Conservation (phyloP, 2,113 vertebrate genomes). For the Hylia prasina region DNA sequence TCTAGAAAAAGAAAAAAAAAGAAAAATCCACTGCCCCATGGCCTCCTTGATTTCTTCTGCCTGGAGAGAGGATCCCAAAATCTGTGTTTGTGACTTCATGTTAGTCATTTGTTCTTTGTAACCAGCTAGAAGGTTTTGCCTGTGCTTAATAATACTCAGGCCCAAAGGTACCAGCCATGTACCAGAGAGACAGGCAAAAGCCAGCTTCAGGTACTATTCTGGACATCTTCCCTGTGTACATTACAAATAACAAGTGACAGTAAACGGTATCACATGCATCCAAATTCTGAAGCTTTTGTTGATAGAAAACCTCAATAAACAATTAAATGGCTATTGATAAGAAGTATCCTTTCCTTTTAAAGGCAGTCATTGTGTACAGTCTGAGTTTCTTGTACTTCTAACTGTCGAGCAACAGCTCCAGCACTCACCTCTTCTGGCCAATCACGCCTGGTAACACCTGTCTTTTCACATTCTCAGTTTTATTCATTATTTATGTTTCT, state of each 20-base stretch:
- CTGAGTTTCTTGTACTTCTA: background rate
- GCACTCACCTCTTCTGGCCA: background rate
- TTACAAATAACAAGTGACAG: background rate
- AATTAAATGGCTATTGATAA: background rate
- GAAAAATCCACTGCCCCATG: background rate
- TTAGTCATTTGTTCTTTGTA: background rate
- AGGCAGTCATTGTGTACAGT: background rate
- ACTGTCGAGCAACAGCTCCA: background rate
- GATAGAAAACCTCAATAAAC: slow-evolving; percentile 7
- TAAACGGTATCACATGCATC: background rate
- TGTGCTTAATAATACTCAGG: background rate
- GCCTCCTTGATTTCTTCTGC: background rate
- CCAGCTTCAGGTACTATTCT: background rate
- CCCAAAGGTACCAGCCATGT: background rate
- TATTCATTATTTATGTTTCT: slow-evolving; percentile 26
- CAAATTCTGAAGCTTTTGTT: background rate
- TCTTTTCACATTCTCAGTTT: background rate
- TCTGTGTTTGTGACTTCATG: background rate
- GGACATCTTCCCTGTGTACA: background rate
- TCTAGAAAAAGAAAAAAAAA: background rate
- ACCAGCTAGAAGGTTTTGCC: background rate
- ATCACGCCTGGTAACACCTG: slow-evolving; percentile 32
- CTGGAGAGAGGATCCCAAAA: background rate
- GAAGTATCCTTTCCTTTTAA: background rate
- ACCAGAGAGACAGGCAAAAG: background rate